phyloP scores from a whole-genome alignment of 2,797 vertebrate genomes.

The Microctenopoma lineatum region DNA sequence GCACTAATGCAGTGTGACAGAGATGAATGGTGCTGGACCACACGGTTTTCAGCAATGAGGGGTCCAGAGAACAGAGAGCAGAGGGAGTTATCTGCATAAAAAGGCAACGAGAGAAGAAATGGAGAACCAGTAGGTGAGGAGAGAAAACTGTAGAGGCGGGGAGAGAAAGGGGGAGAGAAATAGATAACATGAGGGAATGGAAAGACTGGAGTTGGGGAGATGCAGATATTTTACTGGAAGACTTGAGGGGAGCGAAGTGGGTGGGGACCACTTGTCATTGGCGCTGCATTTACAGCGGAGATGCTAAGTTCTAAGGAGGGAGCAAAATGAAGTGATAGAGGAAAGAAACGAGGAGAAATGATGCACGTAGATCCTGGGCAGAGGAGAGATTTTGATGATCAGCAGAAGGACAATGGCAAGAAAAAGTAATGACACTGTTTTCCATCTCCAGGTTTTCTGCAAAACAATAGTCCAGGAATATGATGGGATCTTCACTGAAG shows the following conservation, averaged over 20 bases:
- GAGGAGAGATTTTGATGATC: conserved; percentile 4
- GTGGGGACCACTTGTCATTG: conserved; percentile 21
- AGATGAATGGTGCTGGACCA: conserved; percentile 82
- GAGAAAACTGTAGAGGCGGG: conserved; percentile 15
- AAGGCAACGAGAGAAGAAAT: conserved; percentile 35
- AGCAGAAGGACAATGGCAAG: conserved; percentile 4
- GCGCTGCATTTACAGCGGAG: not conserved
- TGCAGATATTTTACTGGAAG: conserved; percentile 38
- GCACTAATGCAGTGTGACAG: conserved; percentile 81
- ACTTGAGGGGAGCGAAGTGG: not conserved
- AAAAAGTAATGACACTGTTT: not conserved
- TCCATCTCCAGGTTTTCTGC: too few species aligned
- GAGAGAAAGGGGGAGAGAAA: conserved; percentile 10
- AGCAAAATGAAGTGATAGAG: conserved; percentile 5
- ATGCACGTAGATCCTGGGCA: not conserved
- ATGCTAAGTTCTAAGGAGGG: conserved; percentile 9
- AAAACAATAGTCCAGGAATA: too few species aligned
- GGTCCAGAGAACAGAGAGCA: conserved; percentile 49
- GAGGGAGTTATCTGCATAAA: conserved; percentile 74
- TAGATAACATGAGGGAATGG: conserved; percentile 27
- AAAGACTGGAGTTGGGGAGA: conserved; percentile 9
- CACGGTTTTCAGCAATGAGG: conserved; percentile 66
- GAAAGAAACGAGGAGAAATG: not conserved
- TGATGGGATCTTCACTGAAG: too few species aligned
- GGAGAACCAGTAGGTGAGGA: conserved; percentile 42